Percentiles rank a stretch among this genome's conserved stretches.
These are phyloP conservation scores for Periparus ater DNA, from an alignment of 2,797 vertebrate genomes.

Conservation along the genomic window DNA sequence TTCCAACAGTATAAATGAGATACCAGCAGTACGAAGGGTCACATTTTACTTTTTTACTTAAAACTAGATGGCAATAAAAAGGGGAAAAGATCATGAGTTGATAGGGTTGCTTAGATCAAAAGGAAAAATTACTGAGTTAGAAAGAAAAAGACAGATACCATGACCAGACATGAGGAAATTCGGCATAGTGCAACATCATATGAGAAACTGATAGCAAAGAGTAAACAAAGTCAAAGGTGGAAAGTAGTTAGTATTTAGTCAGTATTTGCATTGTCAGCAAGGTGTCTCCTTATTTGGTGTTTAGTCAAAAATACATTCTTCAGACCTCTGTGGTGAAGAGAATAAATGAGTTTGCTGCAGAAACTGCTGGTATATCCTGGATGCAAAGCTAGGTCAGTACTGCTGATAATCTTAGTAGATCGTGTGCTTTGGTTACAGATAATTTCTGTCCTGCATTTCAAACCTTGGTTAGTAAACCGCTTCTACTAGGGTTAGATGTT, in stretches of 20 bases:
- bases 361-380: not conserved
- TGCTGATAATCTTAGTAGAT: not conserved
- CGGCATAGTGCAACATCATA: not conserved
- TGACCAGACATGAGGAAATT: not conserved
- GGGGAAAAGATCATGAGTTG: not conserved
- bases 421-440: not conserved
- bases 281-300: not conserved
- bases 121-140: not conserved
- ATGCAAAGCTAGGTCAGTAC: not conserved
- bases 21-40: not conserved
- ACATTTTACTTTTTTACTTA: not conserved
- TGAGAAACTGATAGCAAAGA: not conserved
- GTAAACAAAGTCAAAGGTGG: not conserved
- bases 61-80: not conserved
- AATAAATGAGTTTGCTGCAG: not conserved
- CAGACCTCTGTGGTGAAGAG: not conserved
- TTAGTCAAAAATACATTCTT: not conserved
- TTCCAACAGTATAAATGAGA: not conserved
- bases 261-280: not conserved
- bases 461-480: not conserved
- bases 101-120: not conserved
- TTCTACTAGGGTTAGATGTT: not conserved
- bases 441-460: not conserved
- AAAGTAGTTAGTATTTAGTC: not conserved
- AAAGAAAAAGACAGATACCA: not conserved